Conservation (phyloP, 2,888 invertebrate genomes). For the Polylopha cassiicola region DNA sequence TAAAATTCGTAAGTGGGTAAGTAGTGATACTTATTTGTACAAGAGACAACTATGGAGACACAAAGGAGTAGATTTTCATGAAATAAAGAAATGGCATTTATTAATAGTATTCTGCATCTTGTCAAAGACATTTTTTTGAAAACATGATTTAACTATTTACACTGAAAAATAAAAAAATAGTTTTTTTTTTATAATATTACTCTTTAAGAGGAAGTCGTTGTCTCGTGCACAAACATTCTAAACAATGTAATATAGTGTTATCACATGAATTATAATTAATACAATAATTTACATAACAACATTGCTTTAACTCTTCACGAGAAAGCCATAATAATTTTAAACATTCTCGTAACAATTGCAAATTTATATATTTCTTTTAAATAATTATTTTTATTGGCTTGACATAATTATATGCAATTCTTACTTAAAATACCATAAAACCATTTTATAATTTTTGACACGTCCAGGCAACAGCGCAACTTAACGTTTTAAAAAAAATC, state of each 20-base stretch:
- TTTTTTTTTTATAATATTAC: slow-evolving; percentile 15
- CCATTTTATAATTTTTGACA: too few relatives aligned
- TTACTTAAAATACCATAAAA: not conserved
- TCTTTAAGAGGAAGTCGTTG: slow-evolving; percentile 20
- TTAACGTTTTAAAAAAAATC: not conserved
- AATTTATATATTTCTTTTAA: slow-evolving; percentile 21
- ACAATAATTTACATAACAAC: slow-evolving; percentile 30
- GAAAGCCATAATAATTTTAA: slow-evolving; percentile 24
- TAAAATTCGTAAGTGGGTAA: slow-evolving; percentile 3
- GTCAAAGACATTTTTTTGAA: not conserved
- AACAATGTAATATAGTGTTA: slow-evolving; percentile 18
- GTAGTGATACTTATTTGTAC: slow-evolving; percentile 25
- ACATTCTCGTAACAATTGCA: slow-evolving; percentile 25
- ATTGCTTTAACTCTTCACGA: slow-evolving; percentile 28
- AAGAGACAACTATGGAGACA: slow-evolving; percentile 26
- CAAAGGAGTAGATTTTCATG: not conserved
- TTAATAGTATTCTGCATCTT: not conserved
- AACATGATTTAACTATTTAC: slow-evolving; percentile 12
- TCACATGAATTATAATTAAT: slow-evolving; percentile 21
- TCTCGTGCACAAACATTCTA: slow-evolving; percentile 19
- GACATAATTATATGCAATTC: not conserved
- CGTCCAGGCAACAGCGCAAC: not conserved
- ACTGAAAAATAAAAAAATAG: slow-evolving; percentile 2
- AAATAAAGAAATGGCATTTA: not conserved
- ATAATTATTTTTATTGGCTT: slow-evolving; percentile 1